These are phyloP conservation scores for Henricia sp. DNA, from an alignment of 53 echinoderm and acorn worm species.

Conservation along the genomic window DNA sequence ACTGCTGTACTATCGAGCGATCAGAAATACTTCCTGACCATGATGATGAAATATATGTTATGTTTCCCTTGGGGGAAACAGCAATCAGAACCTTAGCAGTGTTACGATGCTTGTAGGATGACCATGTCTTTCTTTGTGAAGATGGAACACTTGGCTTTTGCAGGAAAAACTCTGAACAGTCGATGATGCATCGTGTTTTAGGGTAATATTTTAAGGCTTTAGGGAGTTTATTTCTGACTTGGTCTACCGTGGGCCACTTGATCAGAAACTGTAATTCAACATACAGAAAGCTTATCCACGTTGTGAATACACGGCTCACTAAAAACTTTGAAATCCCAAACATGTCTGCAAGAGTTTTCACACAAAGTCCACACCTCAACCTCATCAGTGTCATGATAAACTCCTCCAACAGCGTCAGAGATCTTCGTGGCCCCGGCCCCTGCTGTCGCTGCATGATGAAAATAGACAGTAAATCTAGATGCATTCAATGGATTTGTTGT, in stretches of 20 bases:
- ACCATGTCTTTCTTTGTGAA: background rate
- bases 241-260: background rate
- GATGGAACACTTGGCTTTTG: background rate
- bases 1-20: background rate
- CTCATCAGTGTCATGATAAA: conserved; percentile 6
- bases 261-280: background rate
- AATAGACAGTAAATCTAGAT: too few species aligned
- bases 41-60: conserved; percentile 14
- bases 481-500: too few species aligned
- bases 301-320: background rate
- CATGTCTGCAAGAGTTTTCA: conserved; percentile 1
- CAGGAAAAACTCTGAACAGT: conserved; percentile 16
- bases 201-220: background rate
- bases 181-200: background rate
- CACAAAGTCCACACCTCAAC: background rate
- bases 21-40: conserved; percentile 37
- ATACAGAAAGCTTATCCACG: conserved; percentile 2
- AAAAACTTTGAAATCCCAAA: background rate
- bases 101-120: conserved; percentile 11
- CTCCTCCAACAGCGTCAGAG: background rate
- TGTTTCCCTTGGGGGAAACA: conserved; percentile 21
- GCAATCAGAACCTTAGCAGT: conserved; percentile 27
- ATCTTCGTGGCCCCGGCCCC: background rate
- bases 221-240: background rate
- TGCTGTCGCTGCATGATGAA: too few species aligned